These are phyloP conservation scores for Leucoraja erinaceus DNA, from an alignment of 2,113 vertebrate genomes.

Conservation along the genomic window DNA sequence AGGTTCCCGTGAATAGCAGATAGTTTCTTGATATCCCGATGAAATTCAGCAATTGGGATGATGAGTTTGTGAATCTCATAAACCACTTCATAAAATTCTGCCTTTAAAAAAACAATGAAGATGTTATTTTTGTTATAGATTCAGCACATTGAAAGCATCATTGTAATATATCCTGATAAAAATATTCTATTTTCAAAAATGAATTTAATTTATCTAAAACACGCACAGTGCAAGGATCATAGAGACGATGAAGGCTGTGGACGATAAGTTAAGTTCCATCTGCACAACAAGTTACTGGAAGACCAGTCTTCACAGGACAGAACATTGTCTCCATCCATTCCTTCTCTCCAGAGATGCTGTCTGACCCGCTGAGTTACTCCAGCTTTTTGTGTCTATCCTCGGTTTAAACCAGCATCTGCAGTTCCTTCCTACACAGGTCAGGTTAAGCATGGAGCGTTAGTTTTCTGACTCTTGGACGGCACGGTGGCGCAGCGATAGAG, in stretches of 20 bases:
- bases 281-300: not conserved
- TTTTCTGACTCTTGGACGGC: no score
- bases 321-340: not conserved
- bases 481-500: no score
- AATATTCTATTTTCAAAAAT: not conserved
- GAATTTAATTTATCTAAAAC: not conserved
- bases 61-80: conserved; percentile 96
- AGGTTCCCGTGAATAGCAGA: conserved; percentile 82
- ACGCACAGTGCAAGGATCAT: not conserved
- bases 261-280: not conserved
- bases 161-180: not conserved
- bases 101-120: conserved; percentile 55
- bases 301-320: not conserved
- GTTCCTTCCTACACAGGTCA: no score
- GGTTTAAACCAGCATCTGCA: no score
- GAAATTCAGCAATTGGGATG: conserved; percentile 83
- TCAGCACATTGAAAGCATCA: not conserved
- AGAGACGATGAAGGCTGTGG: not conserved
- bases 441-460: no score
- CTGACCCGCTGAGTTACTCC: no score
- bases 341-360: no score
- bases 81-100: conserved; percentile 80
- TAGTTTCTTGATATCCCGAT: conserved; percentile 87
- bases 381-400: no score
- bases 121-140: not conserved